Conservation (phyloP, 2,888 invertebrate genomes). For the Melanchra persicariae region DNA sequence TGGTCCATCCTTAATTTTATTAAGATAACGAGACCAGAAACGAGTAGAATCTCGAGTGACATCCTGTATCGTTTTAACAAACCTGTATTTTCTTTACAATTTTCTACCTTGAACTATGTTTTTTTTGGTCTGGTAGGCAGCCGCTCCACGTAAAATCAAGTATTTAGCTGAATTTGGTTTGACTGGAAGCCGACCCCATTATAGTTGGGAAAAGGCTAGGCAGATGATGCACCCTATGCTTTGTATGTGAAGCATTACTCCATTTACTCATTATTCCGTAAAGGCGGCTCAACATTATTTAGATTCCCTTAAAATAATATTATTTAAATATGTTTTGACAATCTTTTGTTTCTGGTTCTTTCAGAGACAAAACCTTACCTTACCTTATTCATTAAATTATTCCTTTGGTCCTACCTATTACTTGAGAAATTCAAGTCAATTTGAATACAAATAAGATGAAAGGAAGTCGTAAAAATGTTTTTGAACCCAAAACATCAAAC, state of each 20-base stretch:
- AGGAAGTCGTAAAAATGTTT: constrained; percentile 15
- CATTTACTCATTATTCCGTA: constrained; percentile 15
- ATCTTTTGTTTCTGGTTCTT: constrained; percentile 10
- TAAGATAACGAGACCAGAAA: too few species aligned
- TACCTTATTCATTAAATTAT: not conserved
- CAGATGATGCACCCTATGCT: too few species aligned
- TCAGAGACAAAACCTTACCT: not conserved
- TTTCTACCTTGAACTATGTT: too few species aligned
- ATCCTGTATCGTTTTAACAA: not conserved
- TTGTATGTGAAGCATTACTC: not conserved
- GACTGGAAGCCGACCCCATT: too few species aligned
- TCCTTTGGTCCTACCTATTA: not conserved
- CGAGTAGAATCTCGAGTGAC: not conserved
- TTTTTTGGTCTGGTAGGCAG: too few species aligned
- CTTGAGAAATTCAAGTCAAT: not conserved
- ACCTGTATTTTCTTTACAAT: too few species aligned
- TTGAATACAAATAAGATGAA: not conserved
- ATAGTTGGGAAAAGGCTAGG: too few species aligned
- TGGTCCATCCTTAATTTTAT: too few species aligned
- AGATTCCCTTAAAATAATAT: constrained; percentile 7
- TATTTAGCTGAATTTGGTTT: too few species aligned
- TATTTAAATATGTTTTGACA: constrained; percentile 3
- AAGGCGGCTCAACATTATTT: not conserved
- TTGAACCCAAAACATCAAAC: constrained; percentile 11
- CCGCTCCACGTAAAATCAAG: too few species aligned